Evolutionary conservation across 2,113 vertebrate genomes (phyloP).

Genomic region (Probosciger aterrimus): DNA sequence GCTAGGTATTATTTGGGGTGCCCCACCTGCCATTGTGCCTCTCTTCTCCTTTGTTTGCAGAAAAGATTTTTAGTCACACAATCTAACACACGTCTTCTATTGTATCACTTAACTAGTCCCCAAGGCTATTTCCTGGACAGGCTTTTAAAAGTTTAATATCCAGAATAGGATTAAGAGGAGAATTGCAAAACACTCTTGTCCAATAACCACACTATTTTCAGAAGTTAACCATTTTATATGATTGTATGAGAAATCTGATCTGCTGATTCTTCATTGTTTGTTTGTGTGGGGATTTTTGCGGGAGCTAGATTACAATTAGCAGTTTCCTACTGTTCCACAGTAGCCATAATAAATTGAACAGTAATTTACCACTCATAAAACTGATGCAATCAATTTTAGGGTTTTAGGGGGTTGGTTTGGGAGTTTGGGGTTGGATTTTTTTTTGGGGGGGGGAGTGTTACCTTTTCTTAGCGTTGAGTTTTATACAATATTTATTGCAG

Average conservation of each 20-base stretch:
- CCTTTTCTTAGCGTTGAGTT: background rate
- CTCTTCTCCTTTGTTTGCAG: background rate
- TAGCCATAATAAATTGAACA: background rate
- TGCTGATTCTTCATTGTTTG: background rate
- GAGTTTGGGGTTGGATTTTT: background rate
- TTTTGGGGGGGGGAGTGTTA: background rate
- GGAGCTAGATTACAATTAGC: background rate
- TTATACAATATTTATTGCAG: background rate
- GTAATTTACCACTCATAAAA: background rate
- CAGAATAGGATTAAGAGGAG: background rate
- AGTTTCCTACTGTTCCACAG: background rate
- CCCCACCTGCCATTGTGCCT: no score
- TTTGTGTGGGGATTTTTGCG: background rate
- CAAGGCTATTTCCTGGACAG: background rate
- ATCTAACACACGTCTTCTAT: background rate
- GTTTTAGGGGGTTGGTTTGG: background rate
- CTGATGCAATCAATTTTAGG: background rate
- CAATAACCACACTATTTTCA: background rate
- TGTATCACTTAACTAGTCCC: background rate
- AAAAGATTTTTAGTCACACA: background rate
- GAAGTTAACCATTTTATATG: background rate
- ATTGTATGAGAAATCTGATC: background rate
- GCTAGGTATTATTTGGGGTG: background rate
- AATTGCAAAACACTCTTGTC: background rate
- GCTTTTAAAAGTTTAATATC: background rate